Evolutionary conservation across 2,113 vertebrate genomes (phyloP).

Genomic region (Datnioides undecimradiatus): DNA sequence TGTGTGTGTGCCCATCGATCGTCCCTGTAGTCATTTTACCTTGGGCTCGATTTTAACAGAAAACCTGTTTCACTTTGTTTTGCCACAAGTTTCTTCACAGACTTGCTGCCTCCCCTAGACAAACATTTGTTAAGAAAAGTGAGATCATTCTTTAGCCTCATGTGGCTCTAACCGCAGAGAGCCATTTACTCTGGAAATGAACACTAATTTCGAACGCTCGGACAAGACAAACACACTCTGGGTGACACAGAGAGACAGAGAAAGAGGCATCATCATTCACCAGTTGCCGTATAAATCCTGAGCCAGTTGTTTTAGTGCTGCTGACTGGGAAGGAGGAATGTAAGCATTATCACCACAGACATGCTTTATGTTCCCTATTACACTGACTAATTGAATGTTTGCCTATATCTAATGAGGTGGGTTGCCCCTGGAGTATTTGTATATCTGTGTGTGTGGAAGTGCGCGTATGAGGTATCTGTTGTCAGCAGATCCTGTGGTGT

Average conservation of each 20-base stretch:
- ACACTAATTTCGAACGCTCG: conserved; percentile 69
- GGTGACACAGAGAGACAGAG: conserved; percentile 49
- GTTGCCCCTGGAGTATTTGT: conserved; percentile 47
- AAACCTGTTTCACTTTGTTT: background rate
- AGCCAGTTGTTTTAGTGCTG: conserved; percentile 64
- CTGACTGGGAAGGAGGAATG: conserved; percentile 59
- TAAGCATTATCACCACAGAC: conserved; percentile 54
- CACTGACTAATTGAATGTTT: conserved; percentile 75
- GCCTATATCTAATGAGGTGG: conserved; percentile 72
- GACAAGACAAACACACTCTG: conserved; percentile 70
- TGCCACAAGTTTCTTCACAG: background rate
- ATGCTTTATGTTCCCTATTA: conserved; percentile 72
- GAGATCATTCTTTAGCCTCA: conserved; percentile 49
- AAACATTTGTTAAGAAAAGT: conserved; percentile 53
- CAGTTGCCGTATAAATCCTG: conserved; percentile 59
- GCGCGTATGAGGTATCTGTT: conserved; percentile 14
- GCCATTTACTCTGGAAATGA: conserved; percentile 70
- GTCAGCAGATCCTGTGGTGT: background rate
- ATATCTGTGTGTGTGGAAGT: conserved; percentile 2
- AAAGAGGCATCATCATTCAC: conserved; percentile 64
- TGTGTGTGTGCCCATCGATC: background rate
- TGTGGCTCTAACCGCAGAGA: conserved; percentile 43
- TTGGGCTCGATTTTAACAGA: background rate
- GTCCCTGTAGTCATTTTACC: background rate
- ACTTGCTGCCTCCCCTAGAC: conserved; percentile 18